These are phyloP conservation scores for Eupithecia dodoneata DNA, from an alignment of 2,888 invertebrate species.

Conservation along the genomic window DNA sequence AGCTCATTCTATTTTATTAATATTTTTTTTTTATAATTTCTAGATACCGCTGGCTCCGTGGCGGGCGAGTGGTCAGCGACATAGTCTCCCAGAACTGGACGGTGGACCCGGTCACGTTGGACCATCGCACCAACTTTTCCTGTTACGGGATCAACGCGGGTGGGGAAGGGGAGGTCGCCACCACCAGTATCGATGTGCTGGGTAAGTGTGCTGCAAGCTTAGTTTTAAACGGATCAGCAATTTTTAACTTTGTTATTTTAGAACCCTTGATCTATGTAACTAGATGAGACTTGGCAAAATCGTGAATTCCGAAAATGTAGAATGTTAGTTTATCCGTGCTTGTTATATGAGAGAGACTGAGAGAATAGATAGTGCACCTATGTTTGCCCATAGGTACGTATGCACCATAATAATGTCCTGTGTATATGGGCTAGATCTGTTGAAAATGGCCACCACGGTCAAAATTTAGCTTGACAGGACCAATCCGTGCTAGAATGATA, in stretches of 20 bases:
- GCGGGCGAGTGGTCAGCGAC: conserved; percentile 89
- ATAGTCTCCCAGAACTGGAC: conserved; percentile 90
- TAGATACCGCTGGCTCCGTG: conserved; percentile 92
- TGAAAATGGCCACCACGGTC: too few relatives aligned
- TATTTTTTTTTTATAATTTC: background rate
- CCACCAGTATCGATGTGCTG: conserved; percentile 83
- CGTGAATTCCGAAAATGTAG: too few relatives aligned
- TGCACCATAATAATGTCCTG: too few relatives aligned
- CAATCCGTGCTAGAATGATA: too few relatives aligned
- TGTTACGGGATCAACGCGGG: conserved; percentile 94
- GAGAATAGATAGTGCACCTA: too few relatives aligned
- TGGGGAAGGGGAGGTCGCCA: conserved; percentile 87
- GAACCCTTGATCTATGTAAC: background rate
- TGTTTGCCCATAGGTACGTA: too few relatives aligned
- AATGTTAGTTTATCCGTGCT: too few relatives aligned
- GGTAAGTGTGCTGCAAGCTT: conserved; percentile 66
- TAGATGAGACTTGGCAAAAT: too few relatives aligned
- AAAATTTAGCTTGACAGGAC: too few relatives aligned
- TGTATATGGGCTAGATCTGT: too few relatives aligned
- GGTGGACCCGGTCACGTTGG: conserved; percentile 92
- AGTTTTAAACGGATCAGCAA: background rate
- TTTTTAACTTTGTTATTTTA: background rate
- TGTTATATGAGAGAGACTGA: too few relatives aligned
- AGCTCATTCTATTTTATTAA: background rate
- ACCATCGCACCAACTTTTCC: conserved; percentile 94